Evolutionary conservation across 2,113 vertebrate genomes (phyloP).

Genomic region (Boulengeromyrus knoepffleri): DNA sequence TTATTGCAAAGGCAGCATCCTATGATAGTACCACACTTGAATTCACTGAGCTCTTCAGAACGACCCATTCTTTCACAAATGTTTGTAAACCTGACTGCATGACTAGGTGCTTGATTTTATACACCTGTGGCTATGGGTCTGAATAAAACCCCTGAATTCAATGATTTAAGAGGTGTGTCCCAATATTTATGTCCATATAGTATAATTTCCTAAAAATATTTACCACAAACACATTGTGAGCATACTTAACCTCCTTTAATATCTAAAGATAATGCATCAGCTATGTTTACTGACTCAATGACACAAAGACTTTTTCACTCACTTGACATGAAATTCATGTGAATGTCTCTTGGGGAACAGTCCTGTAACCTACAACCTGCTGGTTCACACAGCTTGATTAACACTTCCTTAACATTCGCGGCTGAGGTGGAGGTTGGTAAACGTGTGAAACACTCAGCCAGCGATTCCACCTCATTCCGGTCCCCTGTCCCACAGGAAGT

Average conservation of each 20-base stretch:
- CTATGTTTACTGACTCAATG: neutral
- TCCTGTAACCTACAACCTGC: neutral
- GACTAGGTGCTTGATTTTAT: neutral
- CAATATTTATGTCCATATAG: neutral
- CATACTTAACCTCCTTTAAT: neutral
- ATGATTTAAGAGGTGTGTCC: neutral
- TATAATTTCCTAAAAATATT: neutral
- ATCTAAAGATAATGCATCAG: neutral
- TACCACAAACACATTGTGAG: neutral
- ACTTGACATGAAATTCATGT: neutral
- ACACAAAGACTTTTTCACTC: neutral
- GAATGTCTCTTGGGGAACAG: neutral
- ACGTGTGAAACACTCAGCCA: neutral
- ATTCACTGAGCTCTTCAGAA: neutral
- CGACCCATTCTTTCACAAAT: neutral
- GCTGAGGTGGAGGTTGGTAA: neutral
- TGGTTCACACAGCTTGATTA: neutral
- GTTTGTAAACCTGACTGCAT: neutral
- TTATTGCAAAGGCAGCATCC: neutral
- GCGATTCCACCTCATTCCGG: too few relatives aligned
- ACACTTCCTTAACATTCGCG: neutral
- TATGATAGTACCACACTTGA: neutral
- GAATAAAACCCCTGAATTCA: neutral
- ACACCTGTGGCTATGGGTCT: neutral
- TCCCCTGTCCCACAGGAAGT: slow-evolving; percentile 64